These are phyloP conservation scores for Nemurella pictetii DNA, from an alignment of 2,888 invertebrate species.

Conservation along the genomic window DNA sequence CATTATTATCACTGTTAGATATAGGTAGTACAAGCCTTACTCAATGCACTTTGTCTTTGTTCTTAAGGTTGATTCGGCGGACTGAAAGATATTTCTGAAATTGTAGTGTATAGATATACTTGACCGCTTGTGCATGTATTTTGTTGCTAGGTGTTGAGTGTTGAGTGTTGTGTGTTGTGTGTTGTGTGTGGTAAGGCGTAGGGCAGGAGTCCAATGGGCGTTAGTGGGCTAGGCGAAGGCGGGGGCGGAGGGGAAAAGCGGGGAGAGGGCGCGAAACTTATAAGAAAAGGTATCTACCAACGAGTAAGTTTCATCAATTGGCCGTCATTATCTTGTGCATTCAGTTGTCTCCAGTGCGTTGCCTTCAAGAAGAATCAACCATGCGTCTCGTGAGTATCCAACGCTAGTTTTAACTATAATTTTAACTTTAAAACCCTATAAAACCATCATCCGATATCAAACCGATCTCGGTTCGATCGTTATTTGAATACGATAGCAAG, in stretches of 20 bases:
- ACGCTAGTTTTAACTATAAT: not conserved
- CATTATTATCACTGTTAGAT: not conserved
- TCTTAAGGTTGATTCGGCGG: not conserved
- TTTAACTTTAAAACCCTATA: no score
- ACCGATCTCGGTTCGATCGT: no score
- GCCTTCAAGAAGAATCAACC: not conserved
- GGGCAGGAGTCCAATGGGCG: not conserved
- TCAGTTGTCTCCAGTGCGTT: not conserved
- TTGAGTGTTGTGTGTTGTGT: no score
- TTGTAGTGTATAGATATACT: not conserved
- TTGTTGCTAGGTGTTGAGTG: not conserved
- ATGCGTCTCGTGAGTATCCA: not conserved
- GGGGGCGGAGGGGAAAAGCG: not conserved
- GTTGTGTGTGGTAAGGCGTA: not conserved
- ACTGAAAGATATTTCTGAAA: not conserved
- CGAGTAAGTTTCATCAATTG: not conserved
- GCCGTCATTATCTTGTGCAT: not conserved
- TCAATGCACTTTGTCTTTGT: not conserved
- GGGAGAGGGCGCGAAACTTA: not conserved
- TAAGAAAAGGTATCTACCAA: not conserved
- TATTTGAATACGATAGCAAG: not conserved
- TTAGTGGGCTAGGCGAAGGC: not conserved
- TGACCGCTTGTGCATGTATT: not conserved
- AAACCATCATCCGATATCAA: not conserved
- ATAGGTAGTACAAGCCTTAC: not conserved